Evolutionary conservation across 2,888 invertebrate genomes (phyloP).

Genomic region (Tetranychus piercei): DNA sequence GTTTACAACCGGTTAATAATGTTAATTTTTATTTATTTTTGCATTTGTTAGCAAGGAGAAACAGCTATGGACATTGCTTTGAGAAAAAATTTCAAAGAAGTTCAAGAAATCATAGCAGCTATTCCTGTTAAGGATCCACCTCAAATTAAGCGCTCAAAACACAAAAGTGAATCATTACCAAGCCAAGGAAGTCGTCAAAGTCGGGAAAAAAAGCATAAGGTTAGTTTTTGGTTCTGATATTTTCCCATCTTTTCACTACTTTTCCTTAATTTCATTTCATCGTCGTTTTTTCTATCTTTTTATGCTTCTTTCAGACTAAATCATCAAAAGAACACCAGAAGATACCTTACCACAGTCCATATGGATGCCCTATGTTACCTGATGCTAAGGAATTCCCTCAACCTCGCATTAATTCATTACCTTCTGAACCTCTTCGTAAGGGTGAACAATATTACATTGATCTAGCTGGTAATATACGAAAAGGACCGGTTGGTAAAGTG

Average conservation of each 20-base stretch:
- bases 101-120: conserved; percentile 52
- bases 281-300: not conserved
- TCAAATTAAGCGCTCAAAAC: conserved; percentile 34
- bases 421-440: conserved; percentile 59
- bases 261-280: not conserved
- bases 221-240: not conserved
- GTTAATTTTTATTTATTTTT: not conserved
- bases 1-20: too few relatives aligned
- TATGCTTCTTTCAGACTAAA: not conserved
- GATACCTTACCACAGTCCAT: conserved; percentile 39
- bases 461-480: conserved; percentile 78
- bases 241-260: not conserved
- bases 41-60: conserved; percentile 48
- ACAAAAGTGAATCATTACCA: conserved; percentile 24
- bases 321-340: not conserved
- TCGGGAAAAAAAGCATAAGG: not conserved
- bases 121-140: conserved; percentile 30
- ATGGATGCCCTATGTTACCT: conserved; percentile 76
- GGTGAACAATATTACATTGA: conserved; percentile 89
- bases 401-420: conserved; percentile 63
- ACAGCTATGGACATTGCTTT: conserved; percentile 72
- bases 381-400: conserved; percentile 62
- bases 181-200: conserved; percentile 36
- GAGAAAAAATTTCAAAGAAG: conserved; percentile 65
- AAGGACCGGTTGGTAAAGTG: conserved; percentile 82